These are phyloP conservation scores for Eulemur rubriventer DNA, from an alignment of 2,797 vertebrate species.

Conservation along the genomic window DNA sequence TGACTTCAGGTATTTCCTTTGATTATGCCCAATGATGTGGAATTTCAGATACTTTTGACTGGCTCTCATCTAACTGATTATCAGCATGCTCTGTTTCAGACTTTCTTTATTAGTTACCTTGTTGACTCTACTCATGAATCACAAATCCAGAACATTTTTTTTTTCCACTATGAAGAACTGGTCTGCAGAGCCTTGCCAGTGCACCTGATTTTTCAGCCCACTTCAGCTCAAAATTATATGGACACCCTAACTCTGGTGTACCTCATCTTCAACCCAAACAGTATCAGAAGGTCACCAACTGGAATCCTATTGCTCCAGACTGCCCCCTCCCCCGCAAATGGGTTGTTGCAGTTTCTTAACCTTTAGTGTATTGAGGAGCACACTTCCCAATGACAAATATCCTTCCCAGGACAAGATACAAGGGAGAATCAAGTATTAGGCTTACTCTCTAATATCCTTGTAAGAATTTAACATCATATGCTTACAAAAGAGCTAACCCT, in stretches of 20 bases:
- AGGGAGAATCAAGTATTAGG: not conserved
- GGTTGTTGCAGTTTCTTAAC: not conserved
- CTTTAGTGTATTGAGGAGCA: not conserved
- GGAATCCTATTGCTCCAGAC: not conserved
- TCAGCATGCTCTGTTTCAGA: not conserved
- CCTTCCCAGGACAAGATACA: not conserved
- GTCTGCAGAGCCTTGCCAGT: not conserved
- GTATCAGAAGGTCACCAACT: not conserved
- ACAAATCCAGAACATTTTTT: not conserved
- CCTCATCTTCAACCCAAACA: not conserved
- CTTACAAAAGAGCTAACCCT: not conserved
- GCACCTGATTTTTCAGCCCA: not conserved
- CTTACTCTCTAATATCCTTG: not conserved
- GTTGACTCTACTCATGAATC: not conserved
- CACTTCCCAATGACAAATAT: not conserved
- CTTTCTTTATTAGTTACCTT: not conserved
- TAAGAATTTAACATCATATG: not conserved
- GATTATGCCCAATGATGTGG: not conserved
- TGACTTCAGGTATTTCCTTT: not conserved
- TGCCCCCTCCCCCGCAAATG: not conserved
- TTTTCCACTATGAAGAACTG: not conserved
- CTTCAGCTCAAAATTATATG: not conserved
- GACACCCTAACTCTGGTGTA: not conserved
- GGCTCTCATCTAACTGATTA: not conserved
- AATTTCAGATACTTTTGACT: not conserved